Evolutionary conservation across 2,888 invertebrate species (phyloP), one percentile per base, ranked within the genome.

Genomic region (Caprella mutica): DNA sequence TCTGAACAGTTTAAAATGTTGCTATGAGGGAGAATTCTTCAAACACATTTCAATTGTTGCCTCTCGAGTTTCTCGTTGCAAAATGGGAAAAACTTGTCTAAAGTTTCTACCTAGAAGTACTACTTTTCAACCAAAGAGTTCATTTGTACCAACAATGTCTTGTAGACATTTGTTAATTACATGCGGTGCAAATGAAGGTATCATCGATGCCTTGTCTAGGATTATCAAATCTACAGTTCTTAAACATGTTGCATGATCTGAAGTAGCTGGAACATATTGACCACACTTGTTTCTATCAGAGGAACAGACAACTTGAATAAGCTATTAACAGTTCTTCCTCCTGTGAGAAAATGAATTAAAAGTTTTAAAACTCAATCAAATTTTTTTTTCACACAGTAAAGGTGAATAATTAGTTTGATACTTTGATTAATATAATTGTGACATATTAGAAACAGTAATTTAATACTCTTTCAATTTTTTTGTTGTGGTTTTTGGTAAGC

Each of bases 261-360:
- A 65, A 29, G 62, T 58, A 60, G 63, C 68, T 3, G 44, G n/a
- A n/a, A 52, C 40, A 73, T 69, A 40, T 70, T 70, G 62, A 71
- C 73, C 4, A 62, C 65, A 62, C 71, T 67, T 14, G 52, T 65
- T 64, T 69, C 67, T 48, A 33, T 68, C 4, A 3, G 61, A 39
- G 65, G 61, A 26, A 71, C 46, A 40, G 71, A 71, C 56, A 73
- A 61, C 58, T 72, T 72, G 2, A 74, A 66, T 30, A 67, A 65
- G 12, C 70, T 70, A 68, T 74, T 73, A 14, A 71, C 71, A 35
- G 72, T 74, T 65, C 69, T 65, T 5, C 73, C 73, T 17, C 69
- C 66, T 40, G 69, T 67, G n/a, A 76, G 60, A 30, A 75, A 67
- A 17, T n/a, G n/a, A n/a, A n/a, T n/a, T n/a, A n/a, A n/a, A n/a